Percentiles rank a stretch among this genome's conserved stretches.
phyloP scores from a whole-genome alignment of 2,888 invertebrate genomes.

The Neoscelio sp. region DNA sequence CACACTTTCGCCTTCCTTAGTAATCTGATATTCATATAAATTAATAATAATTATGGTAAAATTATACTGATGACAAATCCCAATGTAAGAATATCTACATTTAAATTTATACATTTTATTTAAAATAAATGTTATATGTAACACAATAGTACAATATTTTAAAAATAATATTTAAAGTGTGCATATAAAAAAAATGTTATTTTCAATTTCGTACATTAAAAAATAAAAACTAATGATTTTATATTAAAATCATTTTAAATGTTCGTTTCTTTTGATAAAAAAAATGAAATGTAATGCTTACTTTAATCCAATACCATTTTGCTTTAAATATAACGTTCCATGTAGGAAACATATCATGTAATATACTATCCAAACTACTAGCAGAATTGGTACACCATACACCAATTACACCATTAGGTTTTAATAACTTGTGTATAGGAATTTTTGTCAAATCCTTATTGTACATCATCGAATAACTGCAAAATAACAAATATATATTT shows the following conservation, averaged over 20 bases:
- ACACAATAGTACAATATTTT: too few species aligned
- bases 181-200: background rate
- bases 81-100: too few species aligned
- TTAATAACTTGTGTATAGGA: slow-evolving; percentile 87
- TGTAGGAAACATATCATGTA: slow-evolving; percentile 88
- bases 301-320: slow-evolving; percentile 96
- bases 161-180: too few species aligned
- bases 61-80: too few species aligned
- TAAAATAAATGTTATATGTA: too few species aligned
- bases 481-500: too few species aligned
- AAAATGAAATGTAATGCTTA: slow-evolving; percentile 76
- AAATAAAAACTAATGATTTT: background rate
- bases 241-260: background rate
- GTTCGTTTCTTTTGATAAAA: too few species aligned
- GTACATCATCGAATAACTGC: slow-evolving; percentile 91
- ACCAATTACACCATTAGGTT: slow-evolving; percentile 88
- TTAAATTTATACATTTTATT: too few species aligned
- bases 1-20: slow-evolving; percentile 87
- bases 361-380: slow-evolving; percentile 88
- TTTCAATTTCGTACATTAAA: too few species aligned
- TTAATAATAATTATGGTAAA: background rate
- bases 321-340: slow-evolving; percentile 91
- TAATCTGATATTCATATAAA: slow-evolving; percentile 85
- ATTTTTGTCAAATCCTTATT: slow-evolving; percentile 89
- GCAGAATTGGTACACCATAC: slow-evolving; percentile 97